Percentiles rank a stretch among this genome's conserved stretches.
These are phyloP conservation scores for Acanthis flammea DNA, from an alignment of 2,797 vertebrate genomes.

Conservation along the genomic window DNA sequence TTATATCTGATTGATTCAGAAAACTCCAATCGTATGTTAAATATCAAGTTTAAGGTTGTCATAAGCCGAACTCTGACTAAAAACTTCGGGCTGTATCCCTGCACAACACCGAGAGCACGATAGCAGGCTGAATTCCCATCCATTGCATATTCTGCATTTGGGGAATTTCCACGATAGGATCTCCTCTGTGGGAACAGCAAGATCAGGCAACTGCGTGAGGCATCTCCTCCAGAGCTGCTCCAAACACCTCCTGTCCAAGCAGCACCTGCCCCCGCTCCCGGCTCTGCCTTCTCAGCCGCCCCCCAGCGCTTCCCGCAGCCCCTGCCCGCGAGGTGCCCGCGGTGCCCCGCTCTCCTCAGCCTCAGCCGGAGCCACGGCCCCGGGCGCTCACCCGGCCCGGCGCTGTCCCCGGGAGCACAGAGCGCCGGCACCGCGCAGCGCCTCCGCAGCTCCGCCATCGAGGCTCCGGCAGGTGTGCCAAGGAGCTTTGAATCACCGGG, in stretches of 20 bases:
- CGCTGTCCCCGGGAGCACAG: not conserved
- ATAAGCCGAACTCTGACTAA: not conserved
- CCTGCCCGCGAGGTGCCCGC: not conserved
- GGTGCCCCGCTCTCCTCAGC: too few relatives aligned
- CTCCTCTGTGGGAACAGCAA: not conserved
- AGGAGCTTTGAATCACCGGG: rapidly evolving
- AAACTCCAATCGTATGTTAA: not conserved
- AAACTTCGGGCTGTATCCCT: not conserved
- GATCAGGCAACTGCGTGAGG: not conserved
- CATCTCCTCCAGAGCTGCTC: not conserved
- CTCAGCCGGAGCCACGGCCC: not conserved
- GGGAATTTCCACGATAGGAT: rapidly evolving
- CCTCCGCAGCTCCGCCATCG: rapidly evolving
- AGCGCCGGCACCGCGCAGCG: too few relatives aligned
- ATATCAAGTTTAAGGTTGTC: not conserved
- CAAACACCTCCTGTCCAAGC: not conserved
- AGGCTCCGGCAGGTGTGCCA: not conserved
- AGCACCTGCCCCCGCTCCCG: not conserved
- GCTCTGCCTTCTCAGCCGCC: too few relatives aligned
- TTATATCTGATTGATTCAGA: not conserved
- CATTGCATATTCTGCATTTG: not conserved
- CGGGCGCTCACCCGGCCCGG: rapidly evolving
- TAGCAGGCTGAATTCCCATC: not conserved
- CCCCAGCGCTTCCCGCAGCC: not conserved
- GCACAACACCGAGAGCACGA: rapidly evolving